Conservation (phyloP, 1,140 invertebrate species). For the Philopotamus ludificatus region DNA sequence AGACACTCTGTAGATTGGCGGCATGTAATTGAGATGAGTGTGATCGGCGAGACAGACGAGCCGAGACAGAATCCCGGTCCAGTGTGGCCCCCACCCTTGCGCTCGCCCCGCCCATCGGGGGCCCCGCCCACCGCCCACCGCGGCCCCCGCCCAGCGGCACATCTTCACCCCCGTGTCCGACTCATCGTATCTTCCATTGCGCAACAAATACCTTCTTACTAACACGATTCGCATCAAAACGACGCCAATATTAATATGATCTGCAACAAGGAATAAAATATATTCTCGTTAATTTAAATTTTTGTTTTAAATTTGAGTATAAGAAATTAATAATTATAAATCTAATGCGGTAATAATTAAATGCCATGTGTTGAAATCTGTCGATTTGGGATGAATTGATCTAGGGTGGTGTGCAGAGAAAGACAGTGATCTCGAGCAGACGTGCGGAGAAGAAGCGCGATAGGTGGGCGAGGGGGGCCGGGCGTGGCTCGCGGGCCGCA, state of each 20-base stretch:
- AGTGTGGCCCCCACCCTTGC: not conserved
- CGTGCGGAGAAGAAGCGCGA: not conserved
- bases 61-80: not conserved
- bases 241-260: no score
- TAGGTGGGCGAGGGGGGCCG: not conserved
- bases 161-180: not conserved
- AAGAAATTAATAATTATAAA: no score
- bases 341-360: no score
- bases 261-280: no score
- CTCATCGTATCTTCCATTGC: slow-evolving; percentile 1
- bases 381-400: no score
- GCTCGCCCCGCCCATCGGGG: not conserved
- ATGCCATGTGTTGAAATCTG: no score
- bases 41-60: not conserved
- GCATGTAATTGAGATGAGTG: not conserved
- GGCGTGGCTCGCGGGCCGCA: slow-evolving; percentile 21
- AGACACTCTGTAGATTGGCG: no score
- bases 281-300: no score
- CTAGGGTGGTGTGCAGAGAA: not conserved
- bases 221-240: no score
- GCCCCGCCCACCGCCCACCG: not conserved
- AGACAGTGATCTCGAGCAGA: not conserved
- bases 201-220: not conserved
- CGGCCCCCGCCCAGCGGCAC: not conserved
- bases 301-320: no score